Evolutionary conservation across 2,888 invertebrate species (phyloP), one percentile per base, ranked within the genome.

Genomic region (Hybos culiciformis): DNA sequence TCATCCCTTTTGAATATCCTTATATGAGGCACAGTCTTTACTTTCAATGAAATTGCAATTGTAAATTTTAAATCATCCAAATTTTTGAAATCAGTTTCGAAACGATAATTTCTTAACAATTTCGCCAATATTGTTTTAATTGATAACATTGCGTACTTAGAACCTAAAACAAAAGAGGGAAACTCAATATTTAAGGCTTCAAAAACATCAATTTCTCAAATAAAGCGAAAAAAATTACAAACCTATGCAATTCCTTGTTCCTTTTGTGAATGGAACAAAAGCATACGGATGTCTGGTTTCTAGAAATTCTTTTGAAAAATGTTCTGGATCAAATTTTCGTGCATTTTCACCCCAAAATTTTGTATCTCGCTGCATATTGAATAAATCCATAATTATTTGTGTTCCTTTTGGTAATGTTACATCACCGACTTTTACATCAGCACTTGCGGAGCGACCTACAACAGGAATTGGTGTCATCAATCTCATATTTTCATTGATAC

Each of bases 241-340:
- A 20, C 62, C 62, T 41, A 64, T 62, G 45, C 63, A 63, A 62
- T 61, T 65, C 19, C 64, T 54, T 33, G 60, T 46, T 11, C 64
- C 64, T 39, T 61, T 61, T 1, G 61, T 61, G 44, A 64, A 64
- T 1, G 64, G 66, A 37, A 62, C 49, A 48, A 56, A 63, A n/a
- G 62, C 59, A 31, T 60, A 63, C 1, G 62, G 50, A 47, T 58
- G 58, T 12, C 2, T n/a, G 14, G 8, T 4, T 36, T 19, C 14
- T 14, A 36, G 14, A 36, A 18, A 14, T 14, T 45, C 44, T 14
- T 21, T 19, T 15, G 29, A 17, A 45, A 65, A 64, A 39, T 62
- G 54, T 20, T 62, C 56, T 1, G 64, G 63, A 45, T 61, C 50
- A 41, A 65, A 64, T 46, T 59, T 48, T 12, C 53, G 49, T n/a